Evolutionary conservation across 2,888 invertebrate genomes (phyloP).

Genomic region (Neoascia interrupta): DNA sequence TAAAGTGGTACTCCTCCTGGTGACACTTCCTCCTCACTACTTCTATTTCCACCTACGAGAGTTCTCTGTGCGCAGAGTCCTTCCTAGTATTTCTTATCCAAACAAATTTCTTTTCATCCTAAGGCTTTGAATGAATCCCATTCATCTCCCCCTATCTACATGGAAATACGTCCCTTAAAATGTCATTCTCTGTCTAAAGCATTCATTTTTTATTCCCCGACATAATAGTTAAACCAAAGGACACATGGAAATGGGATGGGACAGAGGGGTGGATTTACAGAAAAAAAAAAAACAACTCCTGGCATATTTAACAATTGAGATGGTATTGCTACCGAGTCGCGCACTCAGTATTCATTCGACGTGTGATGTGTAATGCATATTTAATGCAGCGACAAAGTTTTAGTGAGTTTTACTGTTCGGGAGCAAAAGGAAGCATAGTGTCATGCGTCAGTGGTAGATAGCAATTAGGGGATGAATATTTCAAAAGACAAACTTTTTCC

Average conservation of each 20-base stretch:
- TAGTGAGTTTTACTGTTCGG: not conserved
- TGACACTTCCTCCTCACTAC: too few species aligned
- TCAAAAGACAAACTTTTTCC: slow-evolving; percentile 36
- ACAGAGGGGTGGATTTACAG: not conserved
- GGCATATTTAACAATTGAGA: slow-evolving; percentile 29
- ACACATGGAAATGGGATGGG: not conserved
- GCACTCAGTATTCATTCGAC: slow-evolving; percentile 42
- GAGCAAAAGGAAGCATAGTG: not conserved
- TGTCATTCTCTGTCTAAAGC: too few species aligned
- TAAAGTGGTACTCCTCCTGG: too few species aligned
- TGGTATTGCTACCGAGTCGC: slow-evolving; percentile 27
- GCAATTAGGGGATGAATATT: slow-evolving; percentile 52
- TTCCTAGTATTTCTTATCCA: too few species aligned
- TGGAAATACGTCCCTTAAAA: too few species aligned
- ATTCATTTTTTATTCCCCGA: not conserved
- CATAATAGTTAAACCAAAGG: not conserved
- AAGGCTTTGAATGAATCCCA: too few species aligned
- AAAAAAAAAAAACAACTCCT: not conserved
- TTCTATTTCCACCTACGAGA: too few species aligned
- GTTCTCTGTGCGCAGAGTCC: too few species aligned
- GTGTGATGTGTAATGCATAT: slow-evolving; percentile 47
- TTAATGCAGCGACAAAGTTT: slow-evolving; percentile 52
- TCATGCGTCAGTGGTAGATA: slow-evolving; percentile 35
- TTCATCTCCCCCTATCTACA: too few species aligned
- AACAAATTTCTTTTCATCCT: too few species aligned